Conservation (phyloP, 2,797 vertebrate genomes). For the Pachyuromys duprasi region DNA sequence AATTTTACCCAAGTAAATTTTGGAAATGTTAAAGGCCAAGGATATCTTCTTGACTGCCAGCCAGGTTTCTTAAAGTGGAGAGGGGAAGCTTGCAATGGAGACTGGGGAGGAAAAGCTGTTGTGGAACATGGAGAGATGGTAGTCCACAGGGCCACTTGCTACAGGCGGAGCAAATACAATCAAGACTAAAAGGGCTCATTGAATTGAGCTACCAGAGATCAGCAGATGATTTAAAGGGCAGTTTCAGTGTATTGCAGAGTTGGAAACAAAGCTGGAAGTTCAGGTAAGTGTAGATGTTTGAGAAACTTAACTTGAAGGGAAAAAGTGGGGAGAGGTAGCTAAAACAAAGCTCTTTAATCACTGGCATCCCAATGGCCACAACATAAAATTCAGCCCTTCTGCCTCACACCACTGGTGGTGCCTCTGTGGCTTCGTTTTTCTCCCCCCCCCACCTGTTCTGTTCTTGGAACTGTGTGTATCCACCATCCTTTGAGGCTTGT, state of each 20-base stretch:
- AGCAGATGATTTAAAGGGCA: background rate
- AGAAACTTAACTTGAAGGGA: background rate
- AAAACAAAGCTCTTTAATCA: background rate
- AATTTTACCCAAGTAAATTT: slow-evolving; percentile 1
- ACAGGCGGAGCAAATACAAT: background rate
- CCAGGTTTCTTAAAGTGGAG: background rate
- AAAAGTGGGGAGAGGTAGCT: background rate
- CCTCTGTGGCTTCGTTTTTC: background rate
- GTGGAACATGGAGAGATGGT: background rate
- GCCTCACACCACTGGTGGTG: background rate
- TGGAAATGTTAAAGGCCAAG: slow-evolving; percentile 14
- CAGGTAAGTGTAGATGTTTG: background rate
- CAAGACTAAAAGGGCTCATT: background rate
- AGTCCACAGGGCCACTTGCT: background rate
- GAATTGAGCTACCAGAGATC: background rate
- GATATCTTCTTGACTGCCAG: background rate
- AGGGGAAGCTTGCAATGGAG: slow-evolving; percentile 4
- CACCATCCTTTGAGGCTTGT: background rate
- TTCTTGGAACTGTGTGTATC: slow-evolving; percentile 33
- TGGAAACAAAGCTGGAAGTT: slow-evolving; percentile 1
- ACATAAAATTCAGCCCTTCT: background rate
- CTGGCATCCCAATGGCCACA: background rate
- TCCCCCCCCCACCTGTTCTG: background rate
- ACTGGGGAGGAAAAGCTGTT: background rate
- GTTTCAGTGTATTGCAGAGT: background rate